Evolutionary conservation across 2,888 invertebrate genomes (phyloP).

Genomic region (Sylvicola cinctus): DNA sequence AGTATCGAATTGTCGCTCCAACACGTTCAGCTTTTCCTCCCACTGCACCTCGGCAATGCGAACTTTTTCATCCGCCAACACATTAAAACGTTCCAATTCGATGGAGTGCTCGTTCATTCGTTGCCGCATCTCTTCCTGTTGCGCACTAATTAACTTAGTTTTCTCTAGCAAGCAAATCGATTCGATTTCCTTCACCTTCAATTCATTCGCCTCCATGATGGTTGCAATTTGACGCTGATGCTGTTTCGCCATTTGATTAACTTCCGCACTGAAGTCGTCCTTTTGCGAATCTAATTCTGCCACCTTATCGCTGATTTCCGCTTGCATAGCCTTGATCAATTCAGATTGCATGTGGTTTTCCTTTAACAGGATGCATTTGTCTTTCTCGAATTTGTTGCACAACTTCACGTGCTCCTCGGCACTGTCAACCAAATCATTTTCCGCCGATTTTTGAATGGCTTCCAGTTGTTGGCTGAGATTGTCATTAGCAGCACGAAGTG

Average conservation of each 20-base stretch:
- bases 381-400: slow-evolving; percentile 18
- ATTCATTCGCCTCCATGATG: slow-evolving; percentile 9
- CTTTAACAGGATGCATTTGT: no score
- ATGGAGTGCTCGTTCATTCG: slow-evolving; percentile 5
- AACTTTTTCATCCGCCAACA: slow-evolving; percentile 21
- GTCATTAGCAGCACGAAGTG: no score
- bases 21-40: slow-evolving; percentile 25
- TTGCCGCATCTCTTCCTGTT: slow-evolving; percentile 6
- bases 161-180: slow-evolving; percentile 8
- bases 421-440: slow-evolving; percentile 18
- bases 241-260: slow-evolving; percentile 12
- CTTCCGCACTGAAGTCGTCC: slow-evolving; percentile 19
- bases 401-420: slow-evolving; percentile 20
- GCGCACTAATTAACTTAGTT: slow-evolving; percentile 7
- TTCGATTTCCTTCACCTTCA: slow-evolving; percentile 11
- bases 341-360: no score
- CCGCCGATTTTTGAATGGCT: no score
- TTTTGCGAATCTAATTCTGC: slow-evolving; percentile 22
- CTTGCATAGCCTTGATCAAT: slow-evolving; percentile 7
- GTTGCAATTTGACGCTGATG: slow-evolving; percentile 9
- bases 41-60: slow-evolving; percentile 21
- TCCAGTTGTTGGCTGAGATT: no score
- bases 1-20: slow-evolving; percentile 25
- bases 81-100: slow-evolving; percentile 21
- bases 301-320: slow-evolving; percentile 20